Percentiles rank a stretch among this genome's conserved stretches.
Evolutionary conservation across 23 tunicate genomes (phyloP).

Genomic region (Oikopleura dioica): DNA sequence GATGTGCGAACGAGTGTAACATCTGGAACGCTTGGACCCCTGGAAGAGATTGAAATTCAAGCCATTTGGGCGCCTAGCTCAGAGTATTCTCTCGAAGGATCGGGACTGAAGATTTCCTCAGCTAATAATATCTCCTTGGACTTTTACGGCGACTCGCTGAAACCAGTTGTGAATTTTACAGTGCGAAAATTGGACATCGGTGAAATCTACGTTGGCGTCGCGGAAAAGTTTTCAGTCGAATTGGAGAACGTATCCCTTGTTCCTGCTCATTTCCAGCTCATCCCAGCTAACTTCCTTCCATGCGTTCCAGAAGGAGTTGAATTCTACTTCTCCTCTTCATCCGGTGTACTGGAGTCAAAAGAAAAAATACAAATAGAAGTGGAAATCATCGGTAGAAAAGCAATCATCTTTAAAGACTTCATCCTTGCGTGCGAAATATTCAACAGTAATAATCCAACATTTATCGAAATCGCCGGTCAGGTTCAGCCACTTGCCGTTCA

Average conservation of each 20-base stretch:
- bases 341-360: not conserved
- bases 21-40: not conserved
- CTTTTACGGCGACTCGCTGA: constrained; percentile 37
- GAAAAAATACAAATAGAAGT: not conserved
- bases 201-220: constrained; percentile 32
- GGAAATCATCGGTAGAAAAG: not conserved
- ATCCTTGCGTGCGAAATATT: not conserved
- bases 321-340: not conserved
- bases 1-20: not conserved
- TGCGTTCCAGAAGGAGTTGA: not conserved
- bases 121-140: constrained; percentile 13
- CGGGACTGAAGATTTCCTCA: not conserved
- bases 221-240: constrained; percentile 18
- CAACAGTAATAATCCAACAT: not conserved
- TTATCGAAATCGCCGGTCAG: not conserved
- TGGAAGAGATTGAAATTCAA: not conserved
- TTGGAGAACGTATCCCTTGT: constrained; percentile 46
- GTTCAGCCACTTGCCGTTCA: not conserved
- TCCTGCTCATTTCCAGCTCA: constrained; percentile 23
- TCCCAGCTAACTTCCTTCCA: not conserved
- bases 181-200: constrained; percentile 29
- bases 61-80: not conserved
- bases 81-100: not conserved
- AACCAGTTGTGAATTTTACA: constrained; percentile 40
- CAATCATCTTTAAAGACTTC: not conserved